Evolutionary conservation across 2,113 vertebrate genomes (phyloP).

Genomic region (Oreocharis arfaki): DNA sequence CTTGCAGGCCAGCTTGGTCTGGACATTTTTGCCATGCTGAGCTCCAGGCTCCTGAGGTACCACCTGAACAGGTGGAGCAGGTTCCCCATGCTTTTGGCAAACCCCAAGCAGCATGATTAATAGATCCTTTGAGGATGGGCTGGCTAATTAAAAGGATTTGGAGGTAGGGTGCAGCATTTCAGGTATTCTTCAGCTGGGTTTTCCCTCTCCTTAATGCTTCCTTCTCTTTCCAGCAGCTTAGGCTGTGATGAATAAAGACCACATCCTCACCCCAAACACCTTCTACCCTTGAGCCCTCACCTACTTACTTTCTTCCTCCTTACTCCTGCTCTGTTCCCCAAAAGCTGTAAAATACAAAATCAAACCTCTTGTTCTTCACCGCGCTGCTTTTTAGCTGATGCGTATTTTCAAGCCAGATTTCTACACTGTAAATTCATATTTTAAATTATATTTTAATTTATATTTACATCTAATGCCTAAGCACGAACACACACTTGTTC

Average conservation of each 20-base stretch:
- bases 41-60: neutral
- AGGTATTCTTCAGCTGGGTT: neutral
- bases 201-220: neutral
- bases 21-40: neutral
- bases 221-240: neutral
- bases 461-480: neutral
- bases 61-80: neutral
- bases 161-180: neutral
- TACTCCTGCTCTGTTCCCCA: neutral
- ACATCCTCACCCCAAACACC: neutral
- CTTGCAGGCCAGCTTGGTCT: neutral
- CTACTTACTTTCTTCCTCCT: neutral
- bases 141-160: constrained; percentile 28
- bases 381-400: neutral
- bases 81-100: neutral
- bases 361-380: neutral
- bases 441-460: neutral
- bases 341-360: neutral
- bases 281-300: neutral
- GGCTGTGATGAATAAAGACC: neutral
- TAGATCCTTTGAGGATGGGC: neutral
- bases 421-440: fast-evolving
- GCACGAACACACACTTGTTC: neutral
- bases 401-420: neutral
- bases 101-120: neutral